Conservation (phyloP, 2,113 vertebrate genomes). For the Paedocypris sp. region DNA sequence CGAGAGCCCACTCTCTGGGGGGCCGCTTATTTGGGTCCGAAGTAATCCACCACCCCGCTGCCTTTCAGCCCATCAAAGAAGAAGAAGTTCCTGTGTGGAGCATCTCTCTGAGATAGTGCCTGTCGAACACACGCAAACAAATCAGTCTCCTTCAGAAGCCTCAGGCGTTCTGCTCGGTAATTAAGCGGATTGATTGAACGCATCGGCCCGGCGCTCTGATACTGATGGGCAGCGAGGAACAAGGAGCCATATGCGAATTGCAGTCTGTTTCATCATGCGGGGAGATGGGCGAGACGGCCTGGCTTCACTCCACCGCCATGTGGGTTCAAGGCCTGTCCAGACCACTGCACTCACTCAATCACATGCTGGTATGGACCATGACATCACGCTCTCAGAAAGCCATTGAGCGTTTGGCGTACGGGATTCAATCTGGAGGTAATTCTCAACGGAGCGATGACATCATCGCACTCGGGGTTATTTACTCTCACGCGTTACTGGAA, state of each 20-base stretch:
- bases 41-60: slow-evolving; percentile 74
- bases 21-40: slow-evolving; percentile 62
- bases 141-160: not conserved
- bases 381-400: slow-evolving; percentile 5
- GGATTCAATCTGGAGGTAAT: not conserved
- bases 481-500: not conserved
- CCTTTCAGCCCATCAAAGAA: slow-evolving; percentile 85
- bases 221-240: slow-evolving; percentile 8
- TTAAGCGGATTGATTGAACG: slow-evolving; percentile 2
- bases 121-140: slow-evolving; percentile 38
- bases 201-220: not conserved
- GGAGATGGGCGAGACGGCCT: slow-evolving; percentile 37
- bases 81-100: slow-evolving; percentile 88
- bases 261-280: slow-evolving; percentile 54
- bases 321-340: slow-evolving; percentile 27
- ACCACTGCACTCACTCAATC: slow-evolving; percentile 10
- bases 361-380: not conserved
- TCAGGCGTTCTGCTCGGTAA: not conserved
- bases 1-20: not conserved
- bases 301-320: slow-evolving; percentile 28
- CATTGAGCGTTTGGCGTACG: not conserved
- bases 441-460: not conserved
- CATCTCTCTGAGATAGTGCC: slow-evolving; percentile 84
- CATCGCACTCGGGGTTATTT: not conserved
- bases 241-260: slow-evolving; percentile 39